Base-by-base conservation (phyloP, 2,888 invertebrate genomes). In the Drosophila suboccidentalis region DNA sequence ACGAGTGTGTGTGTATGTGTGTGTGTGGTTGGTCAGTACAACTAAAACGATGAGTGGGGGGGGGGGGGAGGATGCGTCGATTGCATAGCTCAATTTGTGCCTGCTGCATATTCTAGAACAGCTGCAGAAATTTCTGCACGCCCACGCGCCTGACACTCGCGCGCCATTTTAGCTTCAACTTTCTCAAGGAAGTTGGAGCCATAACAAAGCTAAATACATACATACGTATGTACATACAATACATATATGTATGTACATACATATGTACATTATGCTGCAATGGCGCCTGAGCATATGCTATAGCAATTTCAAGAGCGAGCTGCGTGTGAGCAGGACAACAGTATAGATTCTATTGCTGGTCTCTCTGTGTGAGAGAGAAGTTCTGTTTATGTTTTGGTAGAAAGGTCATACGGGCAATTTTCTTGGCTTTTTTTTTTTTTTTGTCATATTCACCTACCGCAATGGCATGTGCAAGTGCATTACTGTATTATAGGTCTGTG, bases 261-360 rank as follows among this genome's bases (percentile, higher is more conserved):
- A 60, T 29, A 57, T n/a, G 22, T 29, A 49, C 54, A 38, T 41
- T 63, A 73, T 77, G 73, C 50, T 77, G 78, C 63, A 75, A 75
- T 70, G 68, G 85, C 85, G 83, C 86, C 85, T 81, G 65, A 83
- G 88, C 86, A 85, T 86, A 86, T 86, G 86, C 86, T 79, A 83
- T 68, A 58, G 1, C 44, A 74, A 72, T 72, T 74, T 46, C 53
- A 66, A 67, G 62, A 65, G 71, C 58, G 69, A 47, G 36, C 32
- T 43, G 68, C 6, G 47, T 67, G 65, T 13, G 66, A 84, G 66
- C 64, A 60, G 62, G 76, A 76, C 63, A 55, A 72, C 68, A 50
- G 57, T 75, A 69, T 34, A 62, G 53, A 49, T 46, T 15, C 15
- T 54, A 41, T 57, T 44, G 11, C 32, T 68, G 26, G 34, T 29